A percentile compares a stretch with the other conserved stretches of the same genome.
Evolutionary conservation across 2,113 vertebrate species (phyloP).

Genomic region (Polypterus senegalus): DNA sequence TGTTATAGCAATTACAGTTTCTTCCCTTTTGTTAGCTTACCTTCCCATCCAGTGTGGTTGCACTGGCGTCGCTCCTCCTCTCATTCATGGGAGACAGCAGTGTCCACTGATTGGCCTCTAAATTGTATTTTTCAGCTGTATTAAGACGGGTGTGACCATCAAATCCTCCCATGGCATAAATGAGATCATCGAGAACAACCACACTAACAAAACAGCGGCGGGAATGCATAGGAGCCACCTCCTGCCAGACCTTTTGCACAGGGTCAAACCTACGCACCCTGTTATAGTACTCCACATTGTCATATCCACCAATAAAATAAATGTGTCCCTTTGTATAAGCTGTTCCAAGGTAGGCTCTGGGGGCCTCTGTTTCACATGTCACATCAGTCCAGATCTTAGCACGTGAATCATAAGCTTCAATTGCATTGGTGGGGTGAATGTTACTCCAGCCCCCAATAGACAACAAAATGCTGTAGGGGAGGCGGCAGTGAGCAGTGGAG

Average conservation of each 20-base stretch:
- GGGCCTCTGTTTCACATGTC: slow-evolving; percentile 39
- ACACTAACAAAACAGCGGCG: slow-evolving; percentile 64
- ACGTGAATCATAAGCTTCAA: slow-evolving; percentile 53
- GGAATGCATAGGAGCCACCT: slow-evolving; percentile 64
- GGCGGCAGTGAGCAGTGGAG: slow-evolving; percentile 37
- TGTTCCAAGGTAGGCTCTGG: slow-evolving; percentile 51
- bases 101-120: slow-evolving; percentile 63
- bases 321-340: slow-evolving; percentile 54
- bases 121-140: slow-evolving; percentile 53
- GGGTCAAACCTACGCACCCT: slow-evolving; percentile 57
- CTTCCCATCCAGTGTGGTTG: slow-evolving; percentile 55
- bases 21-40: slow-evolving; percentile 29
- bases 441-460: slow-evolving; percentile 64
- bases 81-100: slow-evolving; percentile 59
- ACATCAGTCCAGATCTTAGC: slow-evolving; percentile 58
- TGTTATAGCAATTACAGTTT: too few relatives aligned
- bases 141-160: slow-evolving; percentile 56
- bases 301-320: slow-evolving; percentile 61
- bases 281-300: slow-evolving; percentile 55
- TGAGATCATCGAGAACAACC: slow-evolving; percentile 39
- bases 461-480: slow-evolving; percentile 55
- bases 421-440: slow-evolving; percentile 47
- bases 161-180: slow-evolving; percentile 67
- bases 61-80: slow-evolving; percentile 55
- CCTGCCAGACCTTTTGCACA: slow-evolving; percentile 45